A percentile compares a stretch with the other conserved stretches of the same genome.
Evolutionary conservation across 2,113 vertebrate species (phyloP).

Genomic region (Colius striatus): DNA sequence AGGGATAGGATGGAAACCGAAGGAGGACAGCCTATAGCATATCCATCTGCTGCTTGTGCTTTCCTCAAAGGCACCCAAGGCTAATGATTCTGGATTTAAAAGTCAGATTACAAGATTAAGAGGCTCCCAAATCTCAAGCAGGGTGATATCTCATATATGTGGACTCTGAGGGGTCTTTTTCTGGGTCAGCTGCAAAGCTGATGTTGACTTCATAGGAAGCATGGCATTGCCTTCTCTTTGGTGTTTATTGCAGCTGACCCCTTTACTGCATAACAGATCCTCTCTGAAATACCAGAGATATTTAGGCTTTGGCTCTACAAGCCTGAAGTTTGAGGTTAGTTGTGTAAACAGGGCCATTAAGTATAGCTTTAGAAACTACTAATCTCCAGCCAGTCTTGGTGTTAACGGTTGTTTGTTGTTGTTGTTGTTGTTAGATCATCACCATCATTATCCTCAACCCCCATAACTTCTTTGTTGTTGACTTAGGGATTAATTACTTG

Average conservation of each 20-base stretch:
- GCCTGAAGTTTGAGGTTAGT: not conserved
- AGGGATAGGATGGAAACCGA: not conserved
- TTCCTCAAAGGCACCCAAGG: not conserved
- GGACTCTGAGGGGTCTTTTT: not conserved
- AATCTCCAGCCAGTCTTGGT: not conserved
- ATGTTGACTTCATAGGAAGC: not conserved
- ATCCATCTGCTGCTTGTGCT: not conserved
- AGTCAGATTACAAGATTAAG: not conserved
- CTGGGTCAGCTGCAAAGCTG: not conserved
- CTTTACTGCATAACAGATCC: not conserved
- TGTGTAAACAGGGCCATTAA: not conserved
- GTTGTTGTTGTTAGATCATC: not conserved
- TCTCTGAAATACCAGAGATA: not conserved
- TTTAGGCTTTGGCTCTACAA: not conserved
- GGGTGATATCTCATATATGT: not conserved
- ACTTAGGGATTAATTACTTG: not conserved
- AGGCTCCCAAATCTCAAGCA: not conserved
- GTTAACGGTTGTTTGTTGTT: not conserved
- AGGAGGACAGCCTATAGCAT: not conserved
- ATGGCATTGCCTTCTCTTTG: not conserved
- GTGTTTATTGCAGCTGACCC: not conserved
- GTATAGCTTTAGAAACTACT: not conserved
- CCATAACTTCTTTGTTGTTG: not conserved
- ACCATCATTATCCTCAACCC: not conserved
- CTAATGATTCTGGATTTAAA: not conserved